Evolutionary conservation across 2,113 vertebrate genomes (phyloP), one percentile per base, ranked within the genome.

Genomic region (Stigmatopora argus): DNA sequence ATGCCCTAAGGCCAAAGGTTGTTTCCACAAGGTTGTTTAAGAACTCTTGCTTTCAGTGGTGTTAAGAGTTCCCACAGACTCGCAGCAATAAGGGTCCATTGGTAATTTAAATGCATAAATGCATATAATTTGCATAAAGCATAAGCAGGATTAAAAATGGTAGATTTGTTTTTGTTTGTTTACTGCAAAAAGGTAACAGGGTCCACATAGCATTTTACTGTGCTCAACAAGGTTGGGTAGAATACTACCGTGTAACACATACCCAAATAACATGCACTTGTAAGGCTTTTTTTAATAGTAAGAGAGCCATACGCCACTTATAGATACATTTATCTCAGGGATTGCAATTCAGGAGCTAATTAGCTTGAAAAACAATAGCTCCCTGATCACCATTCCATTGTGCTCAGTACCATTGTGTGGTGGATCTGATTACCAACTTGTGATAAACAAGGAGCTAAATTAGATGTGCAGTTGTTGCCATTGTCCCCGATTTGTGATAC

Each of bases 341-440:
- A 69, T 75, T 52, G 71, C 86, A 84, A 87, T 83, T 86, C 41
- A 60, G 59, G 64, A 77, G 76, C 90, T 90, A 92, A 92, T 92
- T 92, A 92, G 80, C 86, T 81, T 90, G 90, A 90, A 91, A 92
- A 92, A 92, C 91, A 92, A 92, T 92, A 92, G 88, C 85, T 87
- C 89, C 87, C 85, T 78, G 85, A 91, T 91, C 88, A 80, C 84
- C 87, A 85, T 88, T 88, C 90, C 90, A 85, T 90, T 91, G 88
- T 91, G 86, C 83, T 76, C 74, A 34, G 77, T 70, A 52, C 79
- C 86, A 90, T 90, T 90, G 90, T 90, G 78, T 72, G 1, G 67
- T 35, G 65, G 86, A 88, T 92, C 90, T 83, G 83, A 78, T 92
- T 90, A 87, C 91, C 78, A 84, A 84, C 86, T 87, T 85, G 81